Percentiles rank a stretch among this genome's conserved stretches.
phyloP scores from a whole-genome alignment of 2,888 invertebrate genomes.

The Hofmannophila pseudospretella region DNA sequence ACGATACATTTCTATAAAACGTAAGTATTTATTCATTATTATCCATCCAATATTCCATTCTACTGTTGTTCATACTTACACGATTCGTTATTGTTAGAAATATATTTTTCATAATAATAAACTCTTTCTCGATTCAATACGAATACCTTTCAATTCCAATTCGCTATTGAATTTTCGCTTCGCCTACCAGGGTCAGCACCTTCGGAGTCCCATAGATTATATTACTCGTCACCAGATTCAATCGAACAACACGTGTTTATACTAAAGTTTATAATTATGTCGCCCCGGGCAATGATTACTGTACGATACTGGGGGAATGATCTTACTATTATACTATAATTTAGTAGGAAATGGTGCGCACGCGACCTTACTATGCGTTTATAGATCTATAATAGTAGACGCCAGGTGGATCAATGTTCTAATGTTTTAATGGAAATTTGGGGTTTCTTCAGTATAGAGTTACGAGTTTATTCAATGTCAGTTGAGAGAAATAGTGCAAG shows the following conservation, averaged over 20 bases:
- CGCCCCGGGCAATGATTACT: not conserved
- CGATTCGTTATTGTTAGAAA: too few species aligned
- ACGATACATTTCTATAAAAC: too few species aligned
- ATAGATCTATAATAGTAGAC: constrained; percentile 4
- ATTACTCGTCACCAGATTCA: constrained; percentile 24
- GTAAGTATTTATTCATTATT: too few species aligned
- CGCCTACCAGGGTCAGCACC: constrained; percentile 3
- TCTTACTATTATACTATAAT: constrained; percentile 41
- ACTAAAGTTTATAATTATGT: constrained; percentile 61
- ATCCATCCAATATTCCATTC: too few species aligned
- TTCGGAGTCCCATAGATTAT: constrained; percentile 17
- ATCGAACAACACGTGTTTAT: constrained; percentile 52
- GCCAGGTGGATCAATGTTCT: not conserved
- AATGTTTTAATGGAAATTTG: not conserved
- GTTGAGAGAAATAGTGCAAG: too few species aligned
- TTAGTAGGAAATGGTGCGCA: constrained; percentile 42
- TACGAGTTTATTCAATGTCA: too few species aligned
- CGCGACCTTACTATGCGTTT: constrained; percentile 29
- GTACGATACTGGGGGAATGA: constrained; percentile 33
- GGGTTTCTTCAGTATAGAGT: not conserved
- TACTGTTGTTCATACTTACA: too few species aligned
- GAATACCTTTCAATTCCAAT: constrained; percentile 2
- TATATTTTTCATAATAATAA: too few species aligned
- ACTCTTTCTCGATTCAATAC: too few species aligned
- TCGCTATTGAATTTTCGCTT: constrained; percentile 11